Percentiles rank a stretch among this genome's conserved stretches.
phyloP scores from a whole-genome alignment of 1,140 invertebrate genomes.

The Meloidogyne hapla region DNA sequence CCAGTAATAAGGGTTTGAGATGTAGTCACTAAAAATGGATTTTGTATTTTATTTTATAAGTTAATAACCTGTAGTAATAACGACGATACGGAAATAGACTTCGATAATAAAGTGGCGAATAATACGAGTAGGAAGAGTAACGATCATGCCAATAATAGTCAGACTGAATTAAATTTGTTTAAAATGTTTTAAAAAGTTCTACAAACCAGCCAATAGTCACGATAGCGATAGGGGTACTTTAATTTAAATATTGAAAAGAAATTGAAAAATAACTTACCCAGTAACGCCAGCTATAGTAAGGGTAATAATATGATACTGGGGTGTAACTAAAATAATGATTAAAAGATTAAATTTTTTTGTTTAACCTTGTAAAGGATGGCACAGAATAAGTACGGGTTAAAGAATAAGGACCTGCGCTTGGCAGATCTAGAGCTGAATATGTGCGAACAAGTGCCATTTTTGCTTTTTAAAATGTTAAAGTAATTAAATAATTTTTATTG shows the following conservation, averaged over 20 bases:
- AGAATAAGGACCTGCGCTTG: neutral
- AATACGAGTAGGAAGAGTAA: conserved; percentile 17
- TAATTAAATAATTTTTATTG: conserved; percentile 1
- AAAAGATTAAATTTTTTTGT: neutral
- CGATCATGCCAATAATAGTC: conserved; percentile 33
- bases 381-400: conserved; percentile 31
- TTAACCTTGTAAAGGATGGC: conserved; percentile 14
- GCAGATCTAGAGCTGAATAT: neutral
- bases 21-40: conserved; percentile 20
- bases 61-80: neutral
- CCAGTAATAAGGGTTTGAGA: conserved; percentile 31
- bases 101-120: conserved; percentile 21
- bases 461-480: too few species aligned
- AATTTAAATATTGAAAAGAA: neutral
- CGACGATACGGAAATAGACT: conserved; percentile 24
- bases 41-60: neutral
- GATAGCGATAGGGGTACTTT: neutral
- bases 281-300: conserved; percentile 10
- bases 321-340: conserved; percentile 3
- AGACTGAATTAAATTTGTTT: conserved; percentile 8
- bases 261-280: conserved; percentile 7
- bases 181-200: neutral
- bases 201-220: neutral
- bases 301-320: conserved; percentile 12
- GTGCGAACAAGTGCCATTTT: neutral